A percentile compares a stretch with the other conserved stretches of the same genome.
These are phyloP conservation scores for Gari tellinella DNA, from an alignment of 2,888 invertebrate species.

Conservation along the genomic window DNA sequence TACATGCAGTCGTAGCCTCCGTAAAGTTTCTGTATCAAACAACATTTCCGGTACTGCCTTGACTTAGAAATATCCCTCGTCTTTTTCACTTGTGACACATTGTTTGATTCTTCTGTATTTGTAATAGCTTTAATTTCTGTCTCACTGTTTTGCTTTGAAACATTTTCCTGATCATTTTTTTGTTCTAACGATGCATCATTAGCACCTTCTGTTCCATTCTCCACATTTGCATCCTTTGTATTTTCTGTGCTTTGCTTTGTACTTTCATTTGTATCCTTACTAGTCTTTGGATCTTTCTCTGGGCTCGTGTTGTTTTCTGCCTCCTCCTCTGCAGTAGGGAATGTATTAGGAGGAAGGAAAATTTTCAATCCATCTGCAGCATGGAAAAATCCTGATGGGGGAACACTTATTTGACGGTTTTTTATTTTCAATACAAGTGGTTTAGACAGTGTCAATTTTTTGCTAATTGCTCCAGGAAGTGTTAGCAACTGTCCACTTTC, in stretches of 20 bases:
- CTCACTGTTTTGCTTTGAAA: too few relatives aligned
- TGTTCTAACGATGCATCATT: too few relatives aligned
- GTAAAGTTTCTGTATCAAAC: conserved; percentile 72
- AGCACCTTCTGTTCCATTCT: not conserved
- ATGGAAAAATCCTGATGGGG: conserved; percentile 77
- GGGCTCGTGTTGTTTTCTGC: conserved; percentile 61
- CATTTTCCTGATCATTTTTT: too few relatives aligned
- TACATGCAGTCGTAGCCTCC: conserved; percentile 78
- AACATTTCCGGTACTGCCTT: conserved; percentile 37
- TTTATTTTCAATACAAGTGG: conserved; percentile 78
- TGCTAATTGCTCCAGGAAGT: conserved; percentile 74
- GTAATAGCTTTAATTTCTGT: not conserved
- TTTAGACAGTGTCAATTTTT: conserved; percentile 71
- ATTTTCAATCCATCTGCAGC: conserved; percentile 75
- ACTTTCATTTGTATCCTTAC: not conserved
- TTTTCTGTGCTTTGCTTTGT: not conserved
- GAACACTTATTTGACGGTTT: conserved; percentile 75
- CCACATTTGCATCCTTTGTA: not conserved
- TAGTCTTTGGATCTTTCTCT: conserved; percentile 33
- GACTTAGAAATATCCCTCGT: not conserved
- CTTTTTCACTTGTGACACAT: not conserved
- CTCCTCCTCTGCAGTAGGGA: conserved; percentile 66
- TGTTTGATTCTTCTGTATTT: not conserved
- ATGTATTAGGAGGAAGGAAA: conserved; percentile 78
- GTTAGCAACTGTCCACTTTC: conserved; percentile 76